Base-by-base conservation (phyloP, 2,888 invertebrate species). In the Laothoe populi region DNA sequence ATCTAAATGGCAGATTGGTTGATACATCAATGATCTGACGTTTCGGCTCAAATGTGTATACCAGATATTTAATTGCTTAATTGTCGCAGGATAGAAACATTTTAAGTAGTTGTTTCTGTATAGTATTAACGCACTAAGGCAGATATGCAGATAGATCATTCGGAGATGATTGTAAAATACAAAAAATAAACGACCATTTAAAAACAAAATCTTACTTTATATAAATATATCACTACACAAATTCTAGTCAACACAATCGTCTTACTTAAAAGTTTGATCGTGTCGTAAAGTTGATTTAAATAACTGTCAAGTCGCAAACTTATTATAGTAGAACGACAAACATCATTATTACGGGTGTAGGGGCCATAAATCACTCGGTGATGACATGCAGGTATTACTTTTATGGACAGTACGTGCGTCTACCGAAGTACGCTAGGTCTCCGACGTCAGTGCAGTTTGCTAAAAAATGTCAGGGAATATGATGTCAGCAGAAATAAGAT, bases 351-450 rank as follows among this genome's bases (percentile, higher is more conserved):
- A 89, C 90, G 82, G 71, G 82, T 80, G 74, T 81, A 72, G 74
- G 68, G 72, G 78, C 78, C 74, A 90, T 92, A 90, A 90, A 91
- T 91, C 90, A 88, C 76, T 77, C 73, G 76, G 76, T 78, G 75
- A 73, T 83, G 73, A 74, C 79, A 81, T 53, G 53, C 35, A 80
- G 63, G 78, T 74, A 75, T 70, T 77, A 74, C 72, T 88, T 53
- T 88, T 88, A 89, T 82, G 81, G 76, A 74, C 66, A 66, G 75
- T 74, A 78, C 84, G 84, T 84, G 82, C 77, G 78, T 74, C 72
- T 60, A 40, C 23, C 60, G 11, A 60, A 53, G 42, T 42, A 7
- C 38, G 40, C 40, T 16, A 48, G n/a, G 26, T 13, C 21, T 60
- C 8, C 13, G 40, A 49, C 60, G 53, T 60, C 60, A 49, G 16